These are phyloP conservation scores for Idaea dimidiata DNA, from an alignment of 2,888 invertebrate species.

Conservation along the genomic window DNA sequence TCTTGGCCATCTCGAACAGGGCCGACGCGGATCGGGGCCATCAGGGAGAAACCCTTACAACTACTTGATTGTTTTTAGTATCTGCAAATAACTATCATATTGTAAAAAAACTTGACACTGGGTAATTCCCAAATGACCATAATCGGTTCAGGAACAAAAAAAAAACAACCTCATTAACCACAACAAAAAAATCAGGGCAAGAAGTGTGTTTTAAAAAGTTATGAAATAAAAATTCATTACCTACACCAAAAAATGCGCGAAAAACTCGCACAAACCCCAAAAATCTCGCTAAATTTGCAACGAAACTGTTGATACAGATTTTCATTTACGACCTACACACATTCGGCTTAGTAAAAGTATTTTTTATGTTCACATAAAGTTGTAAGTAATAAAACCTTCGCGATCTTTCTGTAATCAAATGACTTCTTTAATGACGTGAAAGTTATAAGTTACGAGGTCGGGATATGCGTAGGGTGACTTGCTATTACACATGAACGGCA, in stretches of 20 bases:
- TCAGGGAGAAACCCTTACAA: too few species aligned
- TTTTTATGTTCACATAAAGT: constrained; percentile 21
- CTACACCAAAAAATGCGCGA: not conserved
- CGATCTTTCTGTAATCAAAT: constrained; percentile 15
- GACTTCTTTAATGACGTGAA: constrained; percentile 19
- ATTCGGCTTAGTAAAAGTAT: constrained; percentile 14
- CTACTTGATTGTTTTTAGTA: too few species aligned
- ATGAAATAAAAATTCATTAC: not conserved
- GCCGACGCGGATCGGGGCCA: too few species aligned
- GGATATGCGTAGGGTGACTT: not conserved
- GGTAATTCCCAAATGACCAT: too few species aligned
- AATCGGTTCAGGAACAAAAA: too few species aligned
- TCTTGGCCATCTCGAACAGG: too few species aligned
- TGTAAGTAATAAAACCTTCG: constrained; percentile 9
- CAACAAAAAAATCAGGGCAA: too few species aligned
- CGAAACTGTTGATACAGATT: constrained; percentile 21
- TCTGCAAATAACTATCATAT: too few species aligned
- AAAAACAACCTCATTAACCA: too few species aligned
- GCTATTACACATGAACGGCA: not conserved
- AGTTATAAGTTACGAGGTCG: constrained; percentile 13
- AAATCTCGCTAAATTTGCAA: constrained; percentile 18
- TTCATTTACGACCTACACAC: constrained; percentile 26
- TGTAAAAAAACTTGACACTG: too few species aligned
- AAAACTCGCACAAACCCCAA: constrained; percentile 1
- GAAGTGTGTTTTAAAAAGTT: too few species aligned